These are phyloP conservation scores for Enteromius trimaculatus DNA, from an alignment of 2,797 vertebrate species.

Conservation along the genomic window DNA sequence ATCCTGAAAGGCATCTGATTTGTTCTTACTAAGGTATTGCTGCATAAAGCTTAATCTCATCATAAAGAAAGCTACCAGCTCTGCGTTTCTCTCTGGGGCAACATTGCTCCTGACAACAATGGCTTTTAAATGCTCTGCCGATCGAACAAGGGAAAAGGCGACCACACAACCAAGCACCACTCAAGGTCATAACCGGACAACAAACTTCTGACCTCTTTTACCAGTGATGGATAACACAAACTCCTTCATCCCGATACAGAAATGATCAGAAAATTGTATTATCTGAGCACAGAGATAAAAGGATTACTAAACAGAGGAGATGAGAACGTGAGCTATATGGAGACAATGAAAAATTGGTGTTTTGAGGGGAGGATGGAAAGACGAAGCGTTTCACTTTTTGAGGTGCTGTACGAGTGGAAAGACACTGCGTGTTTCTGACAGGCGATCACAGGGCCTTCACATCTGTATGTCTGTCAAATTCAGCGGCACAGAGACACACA, in stretches of 20 bases:
- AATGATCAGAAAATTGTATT: constrained; percentile 41
- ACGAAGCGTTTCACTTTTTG: neutral
- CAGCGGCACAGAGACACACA: neutral
- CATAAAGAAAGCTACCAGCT: neutral
- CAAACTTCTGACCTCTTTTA: neutral
- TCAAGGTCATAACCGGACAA: constrained; percentile 37
- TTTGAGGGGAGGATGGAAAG: neutral
- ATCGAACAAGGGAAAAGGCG: constrained; percentile 57
- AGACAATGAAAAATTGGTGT: constrained; percentile 25
- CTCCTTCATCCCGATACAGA: constrained; percentile 29
- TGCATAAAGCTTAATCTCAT: neutral
- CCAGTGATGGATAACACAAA: constrained; percentile 31
- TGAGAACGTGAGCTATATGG: constrained; percentile 14
- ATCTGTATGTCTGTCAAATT: neutral
- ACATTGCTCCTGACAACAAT: constrained; percentile 68
- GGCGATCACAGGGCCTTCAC: constrained; percentile 16
- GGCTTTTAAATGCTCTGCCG: constrained; percentile 72
- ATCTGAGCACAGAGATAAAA: constrained; percentile 33
- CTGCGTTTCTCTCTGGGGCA: constrained; percentile 62
- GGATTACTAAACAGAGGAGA: constrained; percentile 29
- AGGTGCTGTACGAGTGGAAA: neutral
- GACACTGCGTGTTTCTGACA: constrained; percentile 3
- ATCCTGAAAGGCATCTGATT: neutral
- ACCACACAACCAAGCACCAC: constrained; percentile 5
- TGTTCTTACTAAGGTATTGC: neutral